Evolutionary conservation across 2,888 invertebrate species (phyloP).

Genomic region (Cyclophora albipunctata): DNA sequence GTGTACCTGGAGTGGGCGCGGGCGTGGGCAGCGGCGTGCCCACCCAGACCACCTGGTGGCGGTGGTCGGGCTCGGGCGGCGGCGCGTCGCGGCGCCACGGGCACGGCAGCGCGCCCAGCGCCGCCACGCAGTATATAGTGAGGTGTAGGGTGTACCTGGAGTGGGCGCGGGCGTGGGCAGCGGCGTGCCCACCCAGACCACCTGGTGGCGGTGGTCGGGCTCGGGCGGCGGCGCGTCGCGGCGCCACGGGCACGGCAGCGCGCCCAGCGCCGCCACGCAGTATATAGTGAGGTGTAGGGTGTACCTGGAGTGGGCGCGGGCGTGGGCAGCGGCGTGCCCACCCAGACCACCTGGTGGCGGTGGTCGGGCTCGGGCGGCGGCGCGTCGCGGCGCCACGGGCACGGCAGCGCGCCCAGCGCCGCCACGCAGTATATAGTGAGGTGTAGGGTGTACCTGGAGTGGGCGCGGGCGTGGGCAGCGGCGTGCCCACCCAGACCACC

Average conservation of each 20-base stretch:
- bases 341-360: constrained; percentile 96
- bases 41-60: constrained; percentile 97
- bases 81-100: constrained; percentile 94
- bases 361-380: constrained; percentile 84
- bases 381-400: constrained; percentile 95
- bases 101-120: constrained; percentile 85
- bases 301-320: constrained; percentile 83
- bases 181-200: constrained; percentile 97
- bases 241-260: constrained; percentile 93
- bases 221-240: constrained; percentile 87
- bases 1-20: constrained; percentile 80
- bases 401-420: constrained; percentile 88
- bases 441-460: constrained; percentile 74
- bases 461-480: constrained; percentile 88
- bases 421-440: constrained; percentile 79
- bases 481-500: constrained; percentile 97
- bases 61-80: constrained; percentile 84
- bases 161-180: constrained; percentile 89
- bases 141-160: constrained; percentile 60
- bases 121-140: too few relatives aligned
- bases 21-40: constrained; percentile 95
- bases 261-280: constrained; percentile 71
- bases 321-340: constrained; percentile 95
- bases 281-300: too few relatives aligned
- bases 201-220: constrained; percentile 90